Conservation (phyloP, 2,113 vertebrate genomes). For the Gavia stellata region DNA sequence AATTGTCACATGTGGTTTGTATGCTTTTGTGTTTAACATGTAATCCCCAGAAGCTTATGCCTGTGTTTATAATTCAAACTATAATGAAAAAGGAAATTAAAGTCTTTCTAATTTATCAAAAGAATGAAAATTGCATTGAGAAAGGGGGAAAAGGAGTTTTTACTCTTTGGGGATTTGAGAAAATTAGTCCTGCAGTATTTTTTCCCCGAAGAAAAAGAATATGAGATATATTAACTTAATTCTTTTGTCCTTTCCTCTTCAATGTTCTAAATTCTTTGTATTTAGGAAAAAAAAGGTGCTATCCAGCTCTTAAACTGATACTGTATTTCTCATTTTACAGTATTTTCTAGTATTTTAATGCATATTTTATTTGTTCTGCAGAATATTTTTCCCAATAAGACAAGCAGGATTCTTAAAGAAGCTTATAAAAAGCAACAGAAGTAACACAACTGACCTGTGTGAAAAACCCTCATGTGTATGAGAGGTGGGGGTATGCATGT, state of each 20-base stretch:
- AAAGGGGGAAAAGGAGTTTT: not conserved
- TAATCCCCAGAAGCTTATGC: not conserved
- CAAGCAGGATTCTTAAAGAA: not conserved
- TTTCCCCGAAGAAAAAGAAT: not conserved
- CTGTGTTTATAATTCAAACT: slow-evolving; percentile 23
- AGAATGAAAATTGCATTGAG: not conserved
- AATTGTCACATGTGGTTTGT: accelerated
- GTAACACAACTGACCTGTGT: not conserved
- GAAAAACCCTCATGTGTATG: not conserved
- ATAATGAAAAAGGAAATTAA: slow-evolving; percentile 40
- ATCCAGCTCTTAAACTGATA: not conserved
- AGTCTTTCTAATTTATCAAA: slow-evolving; percentile 39
- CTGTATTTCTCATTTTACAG: not conserved
- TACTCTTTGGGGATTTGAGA: not conserved
- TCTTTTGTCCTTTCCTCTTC: slow-evolving; percentile 2
- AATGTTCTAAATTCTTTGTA: not conserved
- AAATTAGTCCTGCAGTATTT: slow-evolving; percentile 24
- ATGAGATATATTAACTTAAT: not conserved
- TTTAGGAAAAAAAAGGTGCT: not conserved
- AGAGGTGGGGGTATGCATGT: not conserved
- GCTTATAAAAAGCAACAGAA: not conserved
- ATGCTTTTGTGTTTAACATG: not conserved
- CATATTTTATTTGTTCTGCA: not conserved
- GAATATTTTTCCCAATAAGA: not conserved
- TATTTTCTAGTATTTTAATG: not conserved